Evolutionary conservation across 2,797 vertebrate species (phyloP).

Genomic region (Takifugu rubripes): DNA sequence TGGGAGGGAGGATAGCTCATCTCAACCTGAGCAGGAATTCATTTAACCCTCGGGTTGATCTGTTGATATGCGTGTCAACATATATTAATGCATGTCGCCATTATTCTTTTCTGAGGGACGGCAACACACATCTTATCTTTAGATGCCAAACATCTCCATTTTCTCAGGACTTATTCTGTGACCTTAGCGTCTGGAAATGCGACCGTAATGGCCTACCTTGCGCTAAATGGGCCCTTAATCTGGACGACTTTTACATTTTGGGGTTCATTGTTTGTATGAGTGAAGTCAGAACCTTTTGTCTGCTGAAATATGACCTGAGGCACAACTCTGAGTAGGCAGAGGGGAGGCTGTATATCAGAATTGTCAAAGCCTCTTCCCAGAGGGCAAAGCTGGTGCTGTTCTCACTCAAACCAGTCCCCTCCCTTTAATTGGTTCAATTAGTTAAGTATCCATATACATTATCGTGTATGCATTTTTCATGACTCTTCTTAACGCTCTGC

Average conservation of each 20-base stretch:
- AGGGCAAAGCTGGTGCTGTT: constrained; percentile 58
- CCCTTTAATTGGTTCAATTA: constrained; percentile 80
- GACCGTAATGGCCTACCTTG: not conserved
- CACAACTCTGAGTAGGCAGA: constrained; percentile 58
- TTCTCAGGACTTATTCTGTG: not conserved
- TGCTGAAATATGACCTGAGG: constrained; percentile 70
- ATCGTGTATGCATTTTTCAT: constrained; percentile 78
- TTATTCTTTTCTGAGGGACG: not conserved
- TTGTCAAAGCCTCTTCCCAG: constrained; percentile 68
- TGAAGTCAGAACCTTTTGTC: constrained; percentile 72
- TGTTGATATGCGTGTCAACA: constrained; percentile 28
- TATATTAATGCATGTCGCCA: constrained; percentile 2
- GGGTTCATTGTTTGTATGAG: constrained; percentile 52
- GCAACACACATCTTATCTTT: not conserved
- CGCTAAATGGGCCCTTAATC: constrained; percentile 27
- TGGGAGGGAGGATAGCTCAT: constrained; percentile 40
- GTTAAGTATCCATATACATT: constrained; percentile 79
- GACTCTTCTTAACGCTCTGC: constrained; percentile 73
- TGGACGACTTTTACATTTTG: constrained; percentile 43
- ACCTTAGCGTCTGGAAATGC: constrained; percentile 2
- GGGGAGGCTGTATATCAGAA: constrained; percentile 73
- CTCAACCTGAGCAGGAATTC: constrained; percentile 42
- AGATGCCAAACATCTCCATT: not conserved
- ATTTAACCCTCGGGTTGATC: constrained; percentile 46
- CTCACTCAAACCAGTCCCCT: constrained; percentile 66